Conservation (phyloP, 2,888 invertebrate species). For the Callyntrura guangdongensis region DNA sequence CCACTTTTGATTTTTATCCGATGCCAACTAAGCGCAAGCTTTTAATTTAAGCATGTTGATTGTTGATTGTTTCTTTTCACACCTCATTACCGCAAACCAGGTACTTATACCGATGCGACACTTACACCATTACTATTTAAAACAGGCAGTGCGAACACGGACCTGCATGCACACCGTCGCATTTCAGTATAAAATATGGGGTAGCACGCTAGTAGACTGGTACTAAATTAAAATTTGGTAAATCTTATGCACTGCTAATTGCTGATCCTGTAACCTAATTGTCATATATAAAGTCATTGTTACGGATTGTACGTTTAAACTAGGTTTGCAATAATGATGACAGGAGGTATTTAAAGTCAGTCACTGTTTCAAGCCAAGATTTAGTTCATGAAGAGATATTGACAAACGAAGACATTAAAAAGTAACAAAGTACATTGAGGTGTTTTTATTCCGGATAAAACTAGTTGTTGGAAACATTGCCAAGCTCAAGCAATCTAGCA, state of each 20-base stretch:
- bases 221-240: background rate
- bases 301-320: background rate
- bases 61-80: background rate
- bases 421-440: too few relatives aligned
- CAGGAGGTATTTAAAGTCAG: constrained; percentile 61
- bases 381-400: constrained; percentile 31
- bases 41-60: background rate
- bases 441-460: background rate
- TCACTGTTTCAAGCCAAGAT: background rate
- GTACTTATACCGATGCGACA: too few relatives aligned
- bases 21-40: background rate
- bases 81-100: background rate
- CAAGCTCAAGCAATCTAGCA: background rate
- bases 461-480: background rate
- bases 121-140: background rate
- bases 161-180: background rate
- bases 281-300: background rate
- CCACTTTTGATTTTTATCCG: constrained; percentile 3
- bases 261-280: constrained; percentile 52
- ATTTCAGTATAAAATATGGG: background rate
- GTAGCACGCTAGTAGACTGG: background rate
- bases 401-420: constrained; percentile 12
- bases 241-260: constrained; percentile 58
- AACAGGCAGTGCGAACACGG: background rate
- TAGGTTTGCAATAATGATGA: constrained; percentile 13